Evolutionary conservation across 1,140 invertebrate species (phyloP), one percentile per base, ranked within the genome.

Genomic region (Brachionus asplanchnoidis): DNA sequence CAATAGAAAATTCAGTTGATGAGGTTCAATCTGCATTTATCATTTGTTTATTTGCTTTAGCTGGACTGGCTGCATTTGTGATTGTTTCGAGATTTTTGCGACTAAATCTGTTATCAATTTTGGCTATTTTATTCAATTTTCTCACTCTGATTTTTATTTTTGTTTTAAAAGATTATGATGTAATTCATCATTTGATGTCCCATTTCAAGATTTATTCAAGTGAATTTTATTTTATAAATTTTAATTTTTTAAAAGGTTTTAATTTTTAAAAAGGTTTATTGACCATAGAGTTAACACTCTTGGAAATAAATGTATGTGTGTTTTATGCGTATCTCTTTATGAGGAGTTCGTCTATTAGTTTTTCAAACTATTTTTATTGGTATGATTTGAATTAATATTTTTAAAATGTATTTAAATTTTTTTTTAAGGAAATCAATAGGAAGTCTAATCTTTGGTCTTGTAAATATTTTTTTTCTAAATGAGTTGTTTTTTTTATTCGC

Each of bases 361-460:
- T 73, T 73, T 40, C 68, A 73, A 36, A 73, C 40, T 73, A 73
- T 73, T 73, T 73, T 44, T 68, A 23, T 40, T 68, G 66, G 66
- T 68, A 32, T 32, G 66, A 28, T n/a, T 68, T 28, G 14, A 32
- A 23, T 68, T 68, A 68, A 68, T 8, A 32, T 1, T 14, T 14
- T 3, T 28, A 68, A 68, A 32, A n/a, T 32, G 3, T 68, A 0
- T n/a, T 68, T 68, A 40, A 11, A 23, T 40, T 68, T 40, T 66
- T 7, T 66, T 23, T 66, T 11, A 11, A 40, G 68, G 68, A 73
- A 42, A 17, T 73, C 36, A 20, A 73, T 73, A 73, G 68, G 68
- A 73, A 73, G 32, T 73, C 40, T 73, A 12, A 42, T 73, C 8
- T 42, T 73, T 42, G 9, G 12, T 40, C 17, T 40, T 73, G 68